These are phyloP conservation scores for Bryconaethiops microstoma DNA, from an alignment of 2,797 vertebrate species.

Conservation along the genomic window DNA sequence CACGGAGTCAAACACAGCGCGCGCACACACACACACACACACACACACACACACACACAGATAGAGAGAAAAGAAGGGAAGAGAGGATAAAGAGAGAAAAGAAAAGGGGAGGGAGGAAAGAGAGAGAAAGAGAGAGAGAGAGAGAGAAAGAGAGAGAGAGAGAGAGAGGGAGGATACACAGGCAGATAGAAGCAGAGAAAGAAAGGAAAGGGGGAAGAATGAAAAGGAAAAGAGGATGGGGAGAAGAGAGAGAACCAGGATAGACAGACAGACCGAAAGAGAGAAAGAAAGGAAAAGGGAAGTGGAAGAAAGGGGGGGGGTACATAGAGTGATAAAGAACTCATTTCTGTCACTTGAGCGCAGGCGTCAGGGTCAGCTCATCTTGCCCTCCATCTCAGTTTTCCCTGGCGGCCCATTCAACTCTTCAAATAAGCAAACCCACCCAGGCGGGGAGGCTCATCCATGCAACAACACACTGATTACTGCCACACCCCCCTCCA, in stretches of 20 bases:
- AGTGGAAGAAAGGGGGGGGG: no score
- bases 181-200: background rate
- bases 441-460: constrained; percentile 3
- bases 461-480: background rate
- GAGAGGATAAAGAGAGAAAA: background rate
- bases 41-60: no score
- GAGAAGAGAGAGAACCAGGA: no score
- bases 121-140: background rate
- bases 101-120: background rate
- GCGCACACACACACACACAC: no score
- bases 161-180: background rate
- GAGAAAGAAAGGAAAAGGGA: background rate
- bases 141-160: background rate
- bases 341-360: constrained; percentile 22
- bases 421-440: constrained; percentile 34
- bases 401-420: constrained; percentile 20
- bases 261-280: background rate
- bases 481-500: background rate
- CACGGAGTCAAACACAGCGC: background rate
- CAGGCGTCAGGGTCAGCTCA: constrained; percentile 49
- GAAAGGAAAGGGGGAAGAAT: background rate
- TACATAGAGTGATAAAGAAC: background rate
- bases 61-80: constrained; percentile 1
- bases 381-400: constrained; percentile 43
- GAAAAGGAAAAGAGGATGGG: background rate